phyloP scores from a whole-genome alignment of 2,797 vertebrate species.

The Mus minutoides region DNA sequence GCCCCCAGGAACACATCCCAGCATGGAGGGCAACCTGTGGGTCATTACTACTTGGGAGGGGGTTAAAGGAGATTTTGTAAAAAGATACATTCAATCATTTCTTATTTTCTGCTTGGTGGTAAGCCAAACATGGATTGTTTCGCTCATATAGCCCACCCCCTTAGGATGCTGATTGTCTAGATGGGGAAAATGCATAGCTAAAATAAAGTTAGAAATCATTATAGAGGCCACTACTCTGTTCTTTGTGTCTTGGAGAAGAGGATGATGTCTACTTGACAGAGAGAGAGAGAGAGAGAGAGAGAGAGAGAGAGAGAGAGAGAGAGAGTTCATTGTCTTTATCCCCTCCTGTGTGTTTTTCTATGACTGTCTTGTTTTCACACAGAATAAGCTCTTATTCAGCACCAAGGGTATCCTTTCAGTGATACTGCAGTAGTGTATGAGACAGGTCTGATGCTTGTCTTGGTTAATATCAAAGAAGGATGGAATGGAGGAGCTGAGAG shows the following conservation, averaged over 20 bases:
- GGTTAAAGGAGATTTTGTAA: constrained; percentile 12
- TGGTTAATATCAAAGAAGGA: not conserved
- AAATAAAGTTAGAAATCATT: not conserved
- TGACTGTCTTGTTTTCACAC: not conserved
- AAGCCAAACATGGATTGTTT: not conserved
- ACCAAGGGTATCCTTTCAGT: not conserved
- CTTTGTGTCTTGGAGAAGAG: not conserved
- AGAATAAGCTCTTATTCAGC: not conserved
- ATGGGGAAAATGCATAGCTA: not conserved
- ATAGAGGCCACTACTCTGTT: not conserved
- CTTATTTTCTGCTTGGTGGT: not conserved
- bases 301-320: too few species aligned
- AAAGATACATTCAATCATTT: not conserved
- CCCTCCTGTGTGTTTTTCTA: not conserved
- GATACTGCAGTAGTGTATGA: not conserved
- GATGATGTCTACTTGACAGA: not conserved
- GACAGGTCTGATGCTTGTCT: not conserved
- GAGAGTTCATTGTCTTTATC: not conserved
- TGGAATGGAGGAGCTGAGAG: not conserved
- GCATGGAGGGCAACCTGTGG: constrained; percentile 5
- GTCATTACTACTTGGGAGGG: not conserved
- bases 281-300: too few species aligned
- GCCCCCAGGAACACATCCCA: constrained; percentile 11
- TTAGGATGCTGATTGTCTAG: not conserved
- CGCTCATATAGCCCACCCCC: not conserved